Evolutionary conservation across 1,140 invertebrate genomes (phyloP), one percentile per base, ranked within the genome.

Genomic region (Mylabris phalerata): DNA sequence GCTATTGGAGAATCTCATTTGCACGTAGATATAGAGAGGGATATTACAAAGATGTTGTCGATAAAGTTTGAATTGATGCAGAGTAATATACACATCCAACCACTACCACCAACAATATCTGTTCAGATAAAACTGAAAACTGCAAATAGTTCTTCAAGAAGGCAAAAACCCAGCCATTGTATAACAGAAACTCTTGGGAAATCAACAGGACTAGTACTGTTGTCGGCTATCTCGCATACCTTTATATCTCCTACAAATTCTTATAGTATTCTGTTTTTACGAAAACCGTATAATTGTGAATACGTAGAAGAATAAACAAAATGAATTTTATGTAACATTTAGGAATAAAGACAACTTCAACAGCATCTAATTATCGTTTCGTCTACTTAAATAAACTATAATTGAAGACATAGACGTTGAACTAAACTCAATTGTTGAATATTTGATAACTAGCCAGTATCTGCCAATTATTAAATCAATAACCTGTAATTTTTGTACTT

Each of bases 1-100:
- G 50, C 59, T 56, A 64, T 59, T 64, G 62, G 61, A 64, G 61
- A 64, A 59, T 51, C 56, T 59, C 55, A 59, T 62, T 62, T 62
- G 26, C 45, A 59, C 24, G 44, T 27, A 7, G 32, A 32, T 32
- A 32, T 32, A 32, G 32, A 32, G 2, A 4, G 26, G n/a, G 52
- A 55, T 55, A 55, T 57, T 57, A 54, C 49, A 47, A 57, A n/a
- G 26, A 41, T 49, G 56, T 51, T 40, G 57, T 59, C 57, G 57
- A 59, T 59, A 59, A 59, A 59, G 50, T 59, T 59, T 50, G 42
- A 59, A 59, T 59, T 59, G 57, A 52, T 50, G 50, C 32, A 4
- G 7, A 32, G 4, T 32, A 32, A 4, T 32, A 7, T 32, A 32
- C 32, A 32, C 32, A 32, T 59, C 46, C 47, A 45, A 45, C 44